Evolutionary conservation across 2,113 vertebrate genomes (phyloP).

Genomic region (Todiramphus chloris): DNA sequence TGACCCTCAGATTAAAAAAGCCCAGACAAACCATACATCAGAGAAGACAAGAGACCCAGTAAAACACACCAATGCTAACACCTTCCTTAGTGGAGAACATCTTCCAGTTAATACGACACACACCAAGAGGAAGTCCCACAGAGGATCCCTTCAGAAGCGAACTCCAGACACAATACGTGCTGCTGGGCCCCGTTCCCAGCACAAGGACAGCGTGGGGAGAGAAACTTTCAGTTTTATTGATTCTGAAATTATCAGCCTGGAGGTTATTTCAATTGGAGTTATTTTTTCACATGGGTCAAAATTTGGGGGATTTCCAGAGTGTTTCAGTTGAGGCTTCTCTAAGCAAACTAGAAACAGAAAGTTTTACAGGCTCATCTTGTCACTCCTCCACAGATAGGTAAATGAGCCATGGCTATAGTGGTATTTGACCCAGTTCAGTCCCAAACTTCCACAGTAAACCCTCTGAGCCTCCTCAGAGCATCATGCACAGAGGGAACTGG

Average conservation of each 20-base stretch:
- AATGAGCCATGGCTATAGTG: fast-evolving
- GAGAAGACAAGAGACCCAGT: neutral
- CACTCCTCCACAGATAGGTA: neutral
- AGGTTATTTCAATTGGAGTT: neutral
- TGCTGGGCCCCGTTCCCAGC: neutral
- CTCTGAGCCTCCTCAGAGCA: neutral
- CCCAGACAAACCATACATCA: neutral
- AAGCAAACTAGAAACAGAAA: neutral
- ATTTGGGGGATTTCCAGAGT: neutral
- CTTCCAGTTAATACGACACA: neutral
- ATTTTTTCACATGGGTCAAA: neutral
- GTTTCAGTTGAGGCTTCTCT: neutral
- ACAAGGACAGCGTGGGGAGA: neutral
- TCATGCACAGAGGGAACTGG: neutral
- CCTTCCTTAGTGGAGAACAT: neutral
- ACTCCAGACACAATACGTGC: fast-evolving
- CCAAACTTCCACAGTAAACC: neutral
- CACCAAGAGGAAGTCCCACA: neutral
- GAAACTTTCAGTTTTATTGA: neutral
- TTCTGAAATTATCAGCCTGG: neutral
- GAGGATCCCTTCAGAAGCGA: neutral
- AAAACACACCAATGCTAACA: neutral
- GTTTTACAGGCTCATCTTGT: neutral
- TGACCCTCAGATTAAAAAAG: neutral
- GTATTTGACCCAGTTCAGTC: neutral